These are phyloP conservation scores for Drosophila repletoides DNA, from an alignment of 1,140 invertebrate genomes.

Conservation along the genomic window DNA sequence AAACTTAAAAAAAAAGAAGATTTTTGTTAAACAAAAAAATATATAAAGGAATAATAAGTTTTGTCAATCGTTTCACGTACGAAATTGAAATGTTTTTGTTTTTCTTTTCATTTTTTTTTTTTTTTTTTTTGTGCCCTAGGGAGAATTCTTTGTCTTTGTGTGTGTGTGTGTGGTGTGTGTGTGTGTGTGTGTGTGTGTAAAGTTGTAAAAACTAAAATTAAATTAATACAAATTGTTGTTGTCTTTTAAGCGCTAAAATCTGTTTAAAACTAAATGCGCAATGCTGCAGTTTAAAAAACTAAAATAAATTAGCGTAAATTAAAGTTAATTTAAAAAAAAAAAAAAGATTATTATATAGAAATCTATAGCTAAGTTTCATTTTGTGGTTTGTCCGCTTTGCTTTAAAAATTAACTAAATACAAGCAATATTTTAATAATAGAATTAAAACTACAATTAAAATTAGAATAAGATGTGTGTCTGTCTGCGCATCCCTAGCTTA, in stretches of 20 bases:
- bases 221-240: conserved; percentile 75
- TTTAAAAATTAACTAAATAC: conserved; percentile 44
- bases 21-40: conserved; percentile 77
- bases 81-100: conserved; percentile 42
- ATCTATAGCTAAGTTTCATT: too few species aligned
- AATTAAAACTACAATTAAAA: neutral
- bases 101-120: too few species aligned
- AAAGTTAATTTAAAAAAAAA: conserved; percentile 22
- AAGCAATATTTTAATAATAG: conserved; percentile 18
- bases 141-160: conserved; percentile 81
- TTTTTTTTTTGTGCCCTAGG: conserved; percentile 69
- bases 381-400: conserved; percentile 60
- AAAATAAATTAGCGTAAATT: conserved; percentile 47
- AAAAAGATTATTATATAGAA: conserved; percentile 37
- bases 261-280: conserved; percentile 39
- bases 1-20: conserved; percentile 21
- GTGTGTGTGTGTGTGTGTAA: conserved; percentile 35
- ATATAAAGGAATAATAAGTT: conserved; percentile 26
- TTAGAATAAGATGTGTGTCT: conserved; percentile 2
- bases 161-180: conserved; percentile 44
- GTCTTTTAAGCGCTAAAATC: conserved; percentile 51
- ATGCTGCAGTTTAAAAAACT: conserved; percentile 50
- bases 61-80: conserved; percentile 22
- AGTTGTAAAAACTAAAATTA: conserved; percentile 49
- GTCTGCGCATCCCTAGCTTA: conserved; percentile 18